Evolutionary conservation across 2,797 vertebrate genomes (phyloP).

Genomic region (Liparis tanakae): DNA sequence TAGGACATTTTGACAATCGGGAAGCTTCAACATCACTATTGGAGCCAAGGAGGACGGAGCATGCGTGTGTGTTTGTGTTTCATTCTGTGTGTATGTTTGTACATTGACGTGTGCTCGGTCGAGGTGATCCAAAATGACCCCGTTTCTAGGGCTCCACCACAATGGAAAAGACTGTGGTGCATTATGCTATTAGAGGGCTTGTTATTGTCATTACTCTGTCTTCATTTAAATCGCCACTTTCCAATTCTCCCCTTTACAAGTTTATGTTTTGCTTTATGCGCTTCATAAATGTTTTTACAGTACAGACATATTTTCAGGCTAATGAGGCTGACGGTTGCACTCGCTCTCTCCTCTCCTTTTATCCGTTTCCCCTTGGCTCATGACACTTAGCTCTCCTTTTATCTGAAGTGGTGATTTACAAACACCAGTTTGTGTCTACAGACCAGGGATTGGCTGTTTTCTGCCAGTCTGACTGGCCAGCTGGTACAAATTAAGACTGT

Average conservation of each 20-base stretch:
- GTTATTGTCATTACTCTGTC: conserved; percentile 63
- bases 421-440: conserved; percentile 76
- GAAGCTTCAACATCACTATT: conserved; percentile 24
- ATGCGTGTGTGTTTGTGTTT: conserved; percentile 33
- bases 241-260: conserved; percentile 57
- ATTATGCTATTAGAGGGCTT: conserved; percentile 63
- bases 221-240: conserved; percentile 73
- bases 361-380: conserved; percentile 64
- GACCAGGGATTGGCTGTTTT: conserved; percentile 66
- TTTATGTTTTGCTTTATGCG: conserved; percentile 42
- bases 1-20: conserved; percentile 40
- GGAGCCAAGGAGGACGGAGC: conserved; percentile 24
- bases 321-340: conserved; percentile 58
- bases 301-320: conserved; percentile 85
- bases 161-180: conserved; percentile 37
- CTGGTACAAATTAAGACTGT: conserved; percentile 76
- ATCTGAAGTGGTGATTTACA: conserved; percentile 82
- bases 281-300: conserved; percentile 85
- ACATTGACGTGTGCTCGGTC: conserved; percentile 12
- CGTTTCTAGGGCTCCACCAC: conserved; percentile 30
- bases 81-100: conserved; percentile 16
- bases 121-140: conserved; percentile 53
- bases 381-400: conserved; percentile 68
- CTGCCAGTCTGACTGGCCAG: conserved; percentile 70
- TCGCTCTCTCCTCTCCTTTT: conserved; percentile 59